phyloP scores from a whole-genome alignment of 2,113 vertebrate genomes.

The Pungitius pungitius region DNA sequence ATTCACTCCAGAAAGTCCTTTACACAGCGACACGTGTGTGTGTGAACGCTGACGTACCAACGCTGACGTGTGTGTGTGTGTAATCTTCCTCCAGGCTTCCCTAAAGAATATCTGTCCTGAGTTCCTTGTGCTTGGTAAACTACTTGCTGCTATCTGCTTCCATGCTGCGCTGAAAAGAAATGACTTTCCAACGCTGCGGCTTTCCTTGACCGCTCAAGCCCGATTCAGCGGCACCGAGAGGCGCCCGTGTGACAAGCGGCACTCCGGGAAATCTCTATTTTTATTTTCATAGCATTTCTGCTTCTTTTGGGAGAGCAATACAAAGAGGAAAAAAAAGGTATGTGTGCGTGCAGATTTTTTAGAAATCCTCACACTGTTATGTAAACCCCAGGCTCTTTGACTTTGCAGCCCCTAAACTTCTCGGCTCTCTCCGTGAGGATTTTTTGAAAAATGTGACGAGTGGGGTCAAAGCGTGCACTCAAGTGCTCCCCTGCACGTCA shows the following conservation, averaged over 20 bases:
- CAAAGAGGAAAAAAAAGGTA: not conserved
- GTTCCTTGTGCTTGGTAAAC: slow-evolving; percentile 65
- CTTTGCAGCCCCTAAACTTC: slow-evolving; percentile 11
- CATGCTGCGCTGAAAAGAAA: slow-evolving; percentile 61
- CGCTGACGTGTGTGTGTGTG: slow-evolving; percentile 14
- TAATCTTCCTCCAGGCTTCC: slow-evolving; percentile 49
- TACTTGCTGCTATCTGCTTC: slow-evolving; percentile 70
- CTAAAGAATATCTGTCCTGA: slow-evolving; percentile 61
- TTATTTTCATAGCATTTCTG: slow-evolving; percentile 28
- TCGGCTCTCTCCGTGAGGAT: slow-evolving; percentile 6
- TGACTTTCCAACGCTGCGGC: slow-evolving; percentile 65
- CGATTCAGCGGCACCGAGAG: slow-evolving; percentile 58
- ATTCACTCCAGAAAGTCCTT: slow-evolving; percentile 38
- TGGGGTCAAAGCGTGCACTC: slow-evolving; percentile 19
- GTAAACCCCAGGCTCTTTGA: slow-evolving; percentile 2
- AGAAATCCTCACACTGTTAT: not conserved
- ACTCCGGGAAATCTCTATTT: slow-evolving; percentile 35
- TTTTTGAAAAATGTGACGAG: slow-evolving; percentile 33
- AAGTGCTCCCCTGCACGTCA: slow-evolving; percentile 5
- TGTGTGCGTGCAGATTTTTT: not conserved
- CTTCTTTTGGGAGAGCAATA: slow-evolving; percentile 29
- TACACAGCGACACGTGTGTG: slow-evolving; percentile 31
- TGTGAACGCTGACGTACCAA: slow-evolving; percentile 2
- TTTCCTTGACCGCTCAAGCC: slow-evolving; percentile 70
- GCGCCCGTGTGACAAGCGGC: slow-evolving; percentile 35